A percentile compares a stretch with the other conserved stretches of the same genome.
phyloP scores from a whole-genome alignment of 2,113 vertebrate genomes.

The Pogonocichla stellata region DNA sequence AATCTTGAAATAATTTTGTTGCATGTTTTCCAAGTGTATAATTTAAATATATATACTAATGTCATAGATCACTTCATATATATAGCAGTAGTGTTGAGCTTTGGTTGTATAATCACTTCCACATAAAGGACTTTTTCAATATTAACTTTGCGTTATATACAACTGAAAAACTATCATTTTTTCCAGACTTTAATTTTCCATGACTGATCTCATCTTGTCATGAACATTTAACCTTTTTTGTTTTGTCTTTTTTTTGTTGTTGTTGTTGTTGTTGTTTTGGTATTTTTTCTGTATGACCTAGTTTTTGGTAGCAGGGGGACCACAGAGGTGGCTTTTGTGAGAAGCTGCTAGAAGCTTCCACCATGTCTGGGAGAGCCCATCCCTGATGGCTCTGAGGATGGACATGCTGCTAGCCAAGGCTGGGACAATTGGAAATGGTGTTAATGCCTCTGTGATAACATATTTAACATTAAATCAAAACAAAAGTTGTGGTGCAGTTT shows the following conservation, averaged over 20 bases:
- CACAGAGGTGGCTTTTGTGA: too few species aligned
- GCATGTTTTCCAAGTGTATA: not conserved
- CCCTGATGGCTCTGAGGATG: too few species aligned
- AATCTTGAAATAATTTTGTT: not conserved
- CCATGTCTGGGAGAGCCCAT: not conserved
- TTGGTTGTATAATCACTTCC: not conserved
- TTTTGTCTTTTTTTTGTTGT: not conserved
- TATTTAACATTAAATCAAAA: not conserved
- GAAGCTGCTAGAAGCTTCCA: not conserved
- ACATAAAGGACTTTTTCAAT: not conserved
- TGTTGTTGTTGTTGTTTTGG: too few species aligned
- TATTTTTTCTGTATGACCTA: not conserved
- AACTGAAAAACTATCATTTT: not conserved
- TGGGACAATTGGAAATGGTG: rapidly evolving
- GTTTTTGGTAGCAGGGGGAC: not conserved
- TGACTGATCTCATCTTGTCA: not conserved
- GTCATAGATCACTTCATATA: not conserved
- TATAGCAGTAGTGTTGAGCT: not conserved
- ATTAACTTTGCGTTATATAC: not conserved
- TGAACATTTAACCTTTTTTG: not conserved
- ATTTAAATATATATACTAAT: not conserved
- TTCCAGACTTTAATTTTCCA: not conserved
- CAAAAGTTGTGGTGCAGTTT: not conserved
- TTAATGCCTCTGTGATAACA: rapidly evolving
- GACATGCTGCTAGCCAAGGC: not conserved